Conservation (phyloP, 2,113 vertebrate species). For the Rhynchomys soricoides region DNA sequence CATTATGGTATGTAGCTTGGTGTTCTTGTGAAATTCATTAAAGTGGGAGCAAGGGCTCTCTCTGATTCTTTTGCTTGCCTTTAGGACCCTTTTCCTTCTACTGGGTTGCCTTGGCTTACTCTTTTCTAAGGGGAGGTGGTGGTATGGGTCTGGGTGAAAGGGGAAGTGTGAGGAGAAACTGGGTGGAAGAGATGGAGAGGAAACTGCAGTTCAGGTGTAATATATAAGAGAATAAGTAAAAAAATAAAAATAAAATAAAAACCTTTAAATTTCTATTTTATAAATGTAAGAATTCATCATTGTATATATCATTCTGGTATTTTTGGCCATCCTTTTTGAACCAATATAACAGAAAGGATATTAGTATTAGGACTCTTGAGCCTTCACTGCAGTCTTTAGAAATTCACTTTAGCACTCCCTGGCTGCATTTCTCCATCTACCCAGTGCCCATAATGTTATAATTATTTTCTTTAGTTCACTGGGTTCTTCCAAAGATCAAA, state of each 20-base stretch:
- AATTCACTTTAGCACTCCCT: neutral
- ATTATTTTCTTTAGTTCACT: constrained; percentile 1
- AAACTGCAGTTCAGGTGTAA: neutral
- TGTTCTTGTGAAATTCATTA: neutral
- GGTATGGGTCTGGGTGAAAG: neutral
- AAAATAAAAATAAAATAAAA: neutral
- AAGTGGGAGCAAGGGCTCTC: neutral
- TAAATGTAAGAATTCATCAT: neutral
- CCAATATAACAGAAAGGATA: neutral
- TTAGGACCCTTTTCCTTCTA: neutral
- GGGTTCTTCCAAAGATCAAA: neutral
- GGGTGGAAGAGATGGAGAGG: neutral
- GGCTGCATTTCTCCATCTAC: neutral
- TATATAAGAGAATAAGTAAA: neutral
- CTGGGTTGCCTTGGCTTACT: neutral
- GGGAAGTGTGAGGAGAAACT: neutral
- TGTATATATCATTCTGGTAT: neutral
- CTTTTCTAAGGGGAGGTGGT: neutral
- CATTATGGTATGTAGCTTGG: neutral
- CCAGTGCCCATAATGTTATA: neutral
- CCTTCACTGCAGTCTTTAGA: neutral
- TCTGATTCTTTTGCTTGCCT: neutral
- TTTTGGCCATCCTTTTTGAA: neutral
- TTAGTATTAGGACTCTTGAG: neutral
- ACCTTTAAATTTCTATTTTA: neutral